Base-by-base conservation (phyloP, 2,888 invertebrate species). In the Cinara cedri region DNA sequence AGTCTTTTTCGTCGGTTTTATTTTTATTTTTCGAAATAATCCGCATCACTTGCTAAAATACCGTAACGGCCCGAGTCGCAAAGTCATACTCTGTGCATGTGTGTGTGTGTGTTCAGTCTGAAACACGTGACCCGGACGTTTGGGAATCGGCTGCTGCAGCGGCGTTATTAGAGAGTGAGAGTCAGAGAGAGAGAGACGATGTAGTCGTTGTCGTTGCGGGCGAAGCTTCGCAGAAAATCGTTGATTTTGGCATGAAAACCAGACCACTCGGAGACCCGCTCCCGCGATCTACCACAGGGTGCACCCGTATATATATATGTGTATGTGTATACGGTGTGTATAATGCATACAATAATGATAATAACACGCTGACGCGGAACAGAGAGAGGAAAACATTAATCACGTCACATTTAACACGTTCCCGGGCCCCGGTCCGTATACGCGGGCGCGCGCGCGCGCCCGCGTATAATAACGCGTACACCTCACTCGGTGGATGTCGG, bases 161-260 rank as follows among this genome's bases (percentile, higher is more conserved):
- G 10, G 11, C n/a, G 49, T 49, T 55, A 57, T 62, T 62, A n/a
- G n/a, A n/a, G n/a, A n/a, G n/a, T n/a, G n/a, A n/a, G n/a, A n/a
- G 46, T 49, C 49, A n/a, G n/a, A n/a, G n/a, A n/a, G n/a, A n/a
- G n/a, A n/a, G n/a, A n/a, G 62, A 34, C 49, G 14, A n/a, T 44
- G 46, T 34, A 3, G 34, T 34, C 34, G 34, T 34, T 6, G 19
- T 13, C n/a, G 44, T 11, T 1, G 11, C 19, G 19, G 46, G 10
- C 19, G 68, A 26, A 46, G 24, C 26, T 26, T 46, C 68, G 68
- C 55, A 26, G 68, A 68, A 60, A 78, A 68, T 46, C 26, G n/a
- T 6, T 26, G 60, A 78, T 78, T 78, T 78, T 78, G 76, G 76
- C 76, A 78, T 34, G 49, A 68, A 78, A 78, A 78, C 76, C 76